A percentile compares a stretch with the other conserved stretches of the same genome.
Conservation (phyloP, 1,140 invertebrate genomes). For the Zaprionus vittiger region DNA sequence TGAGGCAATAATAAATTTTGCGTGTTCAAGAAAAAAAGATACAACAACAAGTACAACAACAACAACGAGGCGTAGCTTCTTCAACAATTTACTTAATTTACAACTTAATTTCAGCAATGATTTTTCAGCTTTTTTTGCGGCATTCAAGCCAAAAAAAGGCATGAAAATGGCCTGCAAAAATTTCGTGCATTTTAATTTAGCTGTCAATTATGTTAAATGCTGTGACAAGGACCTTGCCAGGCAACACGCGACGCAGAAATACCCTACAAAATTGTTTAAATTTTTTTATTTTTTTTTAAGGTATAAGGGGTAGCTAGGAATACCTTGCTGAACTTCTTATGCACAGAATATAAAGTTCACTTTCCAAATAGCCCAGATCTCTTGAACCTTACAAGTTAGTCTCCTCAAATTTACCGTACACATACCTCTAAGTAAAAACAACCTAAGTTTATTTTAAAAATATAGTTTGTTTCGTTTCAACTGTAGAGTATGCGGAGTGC, state of each 20-base stretch:
- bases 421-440: neutral
- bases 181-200: conserved; percentile 63
- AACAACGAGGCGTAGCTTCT: conserved; percentile 21
- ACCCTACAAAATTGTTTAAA: conserved; percentile 2
- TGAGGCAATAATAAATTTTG: conserved; percentile 32
- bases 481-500: too few species aligned
- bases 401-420: neutral
- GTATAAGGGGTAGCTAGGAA: too few species aligned
- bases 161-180: conserved; percentile 20
- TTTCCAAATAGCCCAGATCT: neutral
- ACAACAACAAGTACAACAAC: conserved; percentile 8
- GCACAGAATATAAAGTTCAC: too few species aligned
- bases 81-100: conserved; percentile 69
- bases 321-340: too few species aligned
- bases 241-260: neutral
- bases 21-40: conserved; percentile 44
- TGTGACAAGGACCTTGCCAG: conserved; percentile 14
- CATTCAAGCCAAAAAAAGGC: conserved; percentile 17
- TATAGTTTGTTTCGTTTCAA: too few species aligned
- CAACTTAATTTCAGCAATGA: conserved; percentile 72
- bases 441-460: too few species aligned
- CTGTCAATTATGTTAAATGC: conserved; percentile 66
- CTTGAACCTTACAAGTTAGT: neutral
- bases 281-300: too few species aligned
- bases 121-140: conserved; percentile 59